phyloP scores from a whole-genome alignment of 2,797 vertebrate species.

The Sciaenops ocellatus region DNA sequence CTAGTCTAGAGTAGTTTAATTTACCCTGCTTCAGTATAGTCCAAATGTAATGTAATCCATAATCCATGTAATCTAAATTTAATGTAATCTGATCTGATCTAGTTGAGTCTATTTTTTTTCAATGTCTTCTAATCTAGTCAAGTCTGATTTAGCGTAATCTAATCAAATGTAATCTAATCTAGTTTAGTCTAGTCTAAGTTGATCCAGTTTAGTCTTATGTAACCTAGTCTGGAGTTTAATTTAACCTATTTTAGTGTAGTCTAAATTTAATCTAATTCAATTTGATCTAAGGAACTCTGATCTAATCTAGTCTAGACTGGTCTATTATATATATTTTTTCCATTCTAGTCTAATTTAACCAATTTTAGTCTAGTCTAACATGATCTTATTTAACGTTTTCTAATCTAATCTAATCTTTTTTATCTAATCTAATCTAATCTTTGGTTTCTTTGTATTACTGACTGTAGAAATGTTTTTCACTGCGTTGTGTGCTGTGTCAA shows the following conservation, averaged over 20 bases:
- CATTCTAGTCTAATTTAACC: background rate
- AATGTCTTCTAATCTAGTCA: too few species aligned
- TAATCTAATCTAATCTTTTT: background rate
- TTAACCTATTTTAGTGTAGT: background rate
- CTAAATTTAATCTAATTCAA: too few species aligned
- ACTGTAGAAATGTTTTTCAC: background rate
- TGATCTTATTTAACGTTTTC: background rate
- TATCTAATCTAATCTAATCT: background rate
- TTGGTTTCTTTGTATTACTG: background rate
- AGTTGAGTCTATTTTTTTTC: too few species aligned
- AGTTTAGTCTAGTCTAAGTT: background rate
- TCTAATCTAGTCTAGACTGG: background rate
- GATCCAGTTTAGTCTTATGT: background rate
- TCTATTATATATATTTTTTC: background rate
- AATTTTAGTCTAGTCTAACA: background rate
- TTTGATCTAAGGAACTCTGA: too few species aligned
- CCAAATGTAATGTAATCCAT: too few species aligned
- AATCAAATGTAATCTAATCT: background rate
- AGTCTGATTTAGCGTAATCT: too few species aligned
- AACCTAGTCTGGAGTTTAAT: background rate
- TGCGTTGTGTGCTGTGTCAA: background rate
- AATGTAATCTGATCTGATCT: too few species aligned
- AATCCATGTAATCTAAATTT: too few species aligned
- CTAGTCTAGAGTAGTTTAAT: too few species aligned
- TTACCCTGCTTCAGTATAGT: too few species aligned